Conservation (phyloP, 2,888 invertebrate genomes). For the Caenorhabditis plicata region DNA sequence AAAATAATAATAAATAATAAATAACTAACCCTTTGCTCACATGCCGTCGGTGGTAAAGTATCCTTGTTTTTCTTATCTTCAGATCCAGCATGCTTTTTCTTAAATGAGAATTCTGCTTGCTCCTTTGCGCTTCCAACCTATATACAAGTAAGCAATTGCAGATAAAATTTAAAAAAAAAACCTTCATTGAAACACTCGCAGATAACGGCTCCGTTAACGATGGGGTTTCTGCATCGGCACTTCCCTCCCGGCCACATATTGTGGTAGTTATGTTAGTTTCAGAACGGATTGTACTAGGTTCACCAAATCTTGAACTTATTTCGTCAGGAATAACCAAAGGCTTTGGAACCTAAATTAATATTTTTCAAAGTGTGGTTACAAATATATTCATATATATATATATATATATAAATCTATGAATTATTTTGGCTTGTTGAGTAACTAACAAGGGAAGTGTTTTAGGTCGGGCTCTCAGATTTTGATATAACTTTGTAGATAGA, state of each 20-base stretch:
- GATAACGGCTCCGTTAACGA: conserved; percentile 32
- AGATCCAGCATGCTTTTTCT: too few species aligned
- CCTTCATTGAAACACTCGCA: conserved; percentile 45
- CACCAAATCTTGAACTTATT: conserved; percentile 58
- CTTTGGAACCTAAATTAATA: conserved; percentile 43
- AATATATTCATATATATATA: neutral
- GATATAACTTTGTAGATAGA: too few species aligned
- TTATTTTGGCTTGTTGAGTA: too few species aligned
- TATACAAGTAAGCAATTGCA: neutral
- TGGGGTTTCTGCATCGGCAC: conserved; percentile 44
- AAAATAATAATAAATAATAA: neutral
- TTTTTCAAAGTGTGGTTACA: too few species aligned
- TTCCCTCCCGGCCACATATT: conserved; percentile 47
- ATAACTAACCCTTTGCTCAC: conserved; percentile 20
- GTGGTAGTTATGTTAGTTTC: conserved; percentile 50
- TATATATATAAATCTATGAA: neutral
- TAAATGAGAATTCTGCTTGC: conserved; percentile 42
- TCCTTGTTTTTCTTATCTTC: conserved; percentile 28
- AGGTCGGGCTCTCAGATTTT: too few species aligned
- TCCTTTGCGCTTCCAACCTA: conserved; percentile 38
- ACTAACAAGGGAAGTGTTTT: too few species aligned
- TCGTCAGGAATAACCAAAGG: conserved; percentile 62
- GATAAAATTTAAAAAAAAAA: too few species aligned
- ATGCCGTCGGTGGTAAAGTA: conserved; percentile 29
- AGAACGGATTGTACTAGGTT: conserved; percentile 49